A percentile compares a stretch with the other conserved stretches of the same genome.
Conservation (phyloP, 2,797 vertebrate species). For the Coreius guichenoti region DNA sequence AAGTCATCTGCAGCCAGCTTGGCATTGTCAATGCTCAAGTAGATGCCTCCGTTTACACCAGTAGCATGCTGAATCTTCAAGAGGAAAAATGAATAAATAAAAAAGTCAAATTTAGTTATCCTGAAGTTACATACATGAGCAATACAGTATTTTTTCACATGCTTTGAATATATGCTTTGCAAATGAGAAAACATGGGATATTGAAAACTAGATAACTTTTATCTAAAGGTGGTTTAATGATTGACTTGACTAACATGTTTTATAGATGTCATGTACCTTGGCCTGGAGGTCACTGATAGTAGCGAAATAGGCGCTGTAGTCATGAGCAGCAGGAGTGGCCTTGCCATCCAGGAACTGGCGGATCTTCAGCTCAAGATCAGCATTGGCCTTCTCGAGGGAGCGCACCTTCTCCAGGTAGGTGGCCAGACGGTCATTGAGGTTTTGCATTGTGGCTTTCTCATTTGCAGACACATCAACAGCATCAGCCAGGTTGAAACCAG, state of each 20-base stretch:
- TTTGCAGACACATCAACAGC: constrained; percentile 55
- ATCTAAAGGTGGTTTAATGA: constrained; percentile 9
- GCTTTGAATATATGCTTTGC: background rate
- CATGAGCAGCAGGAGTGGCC: constrained; percentile 66
- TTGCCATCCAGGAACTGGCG: constrained; percentile 75
- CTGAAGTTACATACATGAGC: background rate
- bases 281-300: constrained; percentile 81
- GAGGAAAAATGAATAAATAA: background rate
- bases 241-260: background rate
- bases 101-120: background rate
- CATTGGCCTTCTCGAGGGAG: constrained; percentile 82
- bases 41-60: constrained; percentile 68
- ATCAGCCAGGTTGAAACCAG: constrained; percentile 26
- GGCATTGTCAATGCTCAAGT: constrained; percentile 77
- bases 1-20: constrained; percentile 79
- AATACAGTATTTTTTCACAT: background rate
- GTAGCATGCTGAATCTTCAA: constrained; percentile 73
- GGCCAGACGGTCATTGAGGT: constrained; percentile 85
- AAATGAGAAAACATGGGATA: background rate
- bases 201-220: background rate
- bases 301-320: constrained; percentile 75
- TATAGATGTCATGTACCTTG: constrained; percentile 74
- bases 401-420: constrained; percentile 81
- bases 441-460: constrained; percentile 82
- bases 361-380: constrained; percentile 85